Evolutionary conservation across 2,888 invertebrate genomes (phyloP).

Genomic region (Serrognathus titanus): DNA sequence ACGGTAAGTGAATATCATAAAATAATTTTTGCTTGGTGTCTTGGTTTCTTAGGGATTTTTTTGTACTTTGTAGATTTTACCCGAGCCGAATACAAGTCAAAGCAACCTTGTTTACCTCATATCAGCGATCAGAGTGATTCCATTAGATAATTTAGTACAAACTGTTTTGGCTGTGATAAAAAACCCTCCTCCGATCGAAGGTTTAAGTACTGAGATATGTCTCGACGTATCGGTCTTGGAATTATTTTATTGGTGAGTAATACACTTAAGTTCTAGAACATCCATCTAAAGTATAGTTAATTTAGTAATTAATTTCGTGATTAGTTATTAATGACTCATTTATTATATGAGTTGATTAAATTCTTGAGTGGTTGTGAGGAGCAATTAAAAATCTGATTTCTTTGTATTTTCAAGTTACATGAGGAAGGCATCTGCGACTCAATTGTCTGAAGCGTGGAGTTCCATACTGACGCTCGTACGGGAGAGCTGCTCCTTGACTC

Average conservation of each 20-base stretch:
- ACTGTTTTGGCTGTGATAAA: slow-evolving; percentile 79
- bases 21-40: slow-evolving; percentile 1
- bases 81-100: slow-evolving; percentile 67
- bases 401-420: slow-evolving; percentile 52
- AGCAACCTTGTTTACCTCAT: slow-evolving; percentile 74
- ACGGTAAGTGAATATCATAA: slow-evolving; percentile 37
- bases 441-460: slow-evolving; percentile 75
- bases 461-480: slow-evolving; percentile 70
- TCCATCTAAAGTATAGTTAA: neutral
- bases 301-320: neutral
- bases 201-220: slow-evolving; percentile 57
- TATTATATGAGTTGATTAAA: no score
- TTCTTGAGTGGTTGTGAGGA: neutral
- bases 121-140: slow-evolving; percentile 77
- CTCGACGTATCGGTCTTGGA: slow-evolving; percentile 81
- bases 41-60: no score
- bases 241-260: slow-evolving; percentile 64
- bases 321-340: no score
- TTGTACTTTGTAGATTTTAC: slow-evolving; percentile 53
- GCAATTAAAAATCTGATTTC: neutral
- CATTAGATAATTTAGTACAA: slow-evolving; percentile 78
- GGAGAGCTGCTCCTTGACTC: slow-evolving; percentile 68
- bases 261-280: neutral
- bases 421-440: slow-evolving; percentile 64
- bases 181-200: slow-evolving; percentile 64